Base-by-base conservation (phyloP, 2,797 vertebrate species). In the Siniperca scherzeri region DNA sequence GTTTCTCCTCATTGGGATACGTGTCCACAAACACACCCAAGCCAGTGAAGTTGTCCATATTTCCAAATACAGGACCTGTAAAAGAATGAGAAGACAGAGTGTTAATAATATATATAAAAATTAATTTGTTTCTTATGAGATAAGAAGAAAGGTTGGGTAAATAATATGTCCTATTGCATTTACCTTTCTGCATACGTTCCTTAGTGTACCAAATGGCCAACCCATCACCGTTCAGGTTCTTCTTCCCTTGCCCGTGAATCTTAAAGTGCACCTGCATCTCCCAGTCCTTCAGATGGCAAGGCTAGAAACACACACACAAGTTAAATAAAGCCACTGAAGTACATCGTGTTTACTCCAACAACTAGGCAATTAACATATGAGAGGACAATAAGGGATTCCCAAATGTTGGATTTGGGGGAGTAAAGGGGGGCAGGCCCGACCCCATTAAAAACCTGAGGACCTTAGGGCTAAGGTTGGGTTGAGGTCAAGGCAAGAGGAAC, bases 211-310 rank as follows among this genome's bases (percentile, higher is more conserved):
- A 99, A 87, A 99, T 95, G 5, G 98, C 98, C 77, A 99, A 89
- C 0, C 98, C 98, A 0, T 99, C 98, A 0, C 98, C 98, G 0
- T 99, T 98, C 66, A 99, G 96, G 88, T 98, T 99, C 90, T 99
- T 99, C 95, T 99, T 99, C 48, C 98, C 98, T 66, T 97, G 96
- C 2, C 98, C 98, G 0, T 99, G 98, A 88, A 99, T 95, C 92
- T 96, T 98, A 90, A 99, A 99, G 89, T 99, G 98, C 21, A 99
- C 97, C 87, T 99, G 98, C 92, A 99, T 94, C 91, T 99, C 98
- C 98, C 98, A 99, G 85, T 99, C 98, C 25, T 96, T 95, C 74
- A 99, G 94, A 84, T 98, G 96, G 77, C 98, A 99, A 0, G 98
- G 97, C 98, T 99, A 62, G 11, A 76, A 72, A 82, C 25, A 90